Percentiles rank a stretch among this genome's conserved stretches.
phyloP scores from a whole-genome alignment of 2,113 vertebrate species.

The Oceanites oceanicus region DNA sequence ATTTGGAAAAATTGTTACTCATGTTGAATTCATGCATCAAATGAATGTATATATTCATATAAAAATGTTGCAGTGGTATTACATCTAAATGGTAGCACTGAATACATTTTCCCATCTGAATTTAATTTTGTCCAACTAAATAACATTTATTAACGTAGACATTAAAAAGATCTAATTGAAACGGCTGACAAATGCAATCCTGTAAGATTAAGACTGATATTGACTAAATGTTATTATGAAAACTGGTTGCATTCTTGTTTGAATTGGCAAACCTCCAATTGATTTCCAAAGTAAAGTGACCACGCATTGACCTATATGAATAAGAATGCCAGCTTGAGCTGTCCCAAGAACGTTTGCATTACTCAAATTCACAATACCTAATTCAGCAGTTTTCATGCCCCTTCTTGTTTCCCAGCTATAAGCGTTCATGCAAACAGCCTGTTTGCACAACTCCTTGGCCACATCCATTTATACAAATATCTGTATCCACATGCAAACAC shows the following conservation, averaged over 20 bases:
- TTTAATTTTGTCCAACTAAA: neutral
- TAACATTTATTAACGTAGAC: neutral
- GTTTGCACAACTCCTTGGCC: neutral
- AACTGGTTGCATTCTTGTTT: neutral
- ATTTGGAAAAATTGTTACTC: neutral
- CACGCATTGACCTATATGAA: rapidly evolving
- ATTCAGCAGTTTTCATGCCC: neutral
- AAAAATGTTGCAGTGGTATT: neutral
- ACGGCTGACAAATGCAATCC: neutral
- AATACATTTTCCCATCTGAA: neutral
- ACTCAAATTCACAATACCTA: neutral
- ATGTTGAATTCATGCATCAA: neutral
- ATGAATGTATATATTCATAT: too few relatives aligned
- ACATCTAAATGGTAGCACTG: neutral
- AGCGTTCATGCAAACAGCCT: neutral
- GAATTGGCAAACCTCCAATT: neutral
- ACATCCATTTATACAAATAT: neutral
- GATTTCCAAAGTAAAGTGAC: neutral
- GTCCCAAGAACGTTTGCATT: neutral
- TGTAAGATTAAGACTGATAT: neutral
- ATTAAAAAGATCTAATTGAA: neutral
- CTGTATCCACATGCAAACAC: neutral
- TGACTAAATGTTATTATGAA: neutral
- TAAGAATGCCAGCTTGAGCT: neutral
- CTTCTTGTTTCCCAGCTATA: neutral